A percentile compares a stretch with the other conserved stretches of the same genome.
phyloP scores from a whole-genome alignment of 2,888 invertebrate species.

The Pheosia tremula region DNA sequence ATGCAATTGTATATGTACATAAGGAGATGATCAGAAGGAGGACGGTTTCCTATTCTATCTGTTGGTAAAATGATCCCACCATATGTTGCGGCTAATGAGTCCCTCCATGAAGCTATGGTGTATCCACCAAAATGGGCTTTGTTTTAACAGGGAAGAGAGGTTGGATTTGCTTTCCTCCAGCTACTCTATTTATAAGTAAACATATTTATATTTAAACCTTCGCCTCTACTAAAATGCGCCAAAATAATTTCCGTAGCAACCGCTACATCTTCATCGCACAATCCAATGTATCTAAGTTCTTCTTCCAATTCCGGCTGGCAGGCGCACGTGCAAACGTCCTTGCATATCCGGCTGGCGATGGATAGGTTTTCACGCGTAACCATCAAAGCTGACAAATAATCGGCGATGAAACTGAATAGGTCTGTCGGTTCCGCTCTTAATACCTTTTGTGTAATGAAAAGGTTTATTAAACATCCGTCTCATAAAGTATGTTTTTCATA shows the following conservation, averaged over 20 bases:
- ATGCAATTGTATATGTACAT: too few species aligned
- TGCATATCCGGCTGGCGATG: slow-evolving; percentile 56
- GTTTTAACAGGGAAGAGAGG: too few species aligned
- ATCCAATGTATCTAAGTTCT: slow-evolving; percentile 52
- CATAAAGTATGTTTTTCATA: too few species aligned
- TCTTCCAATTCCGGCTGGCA: slow-evolving; percentile 51
- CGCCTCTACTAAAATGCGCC: slow-evolving; percentile 44
- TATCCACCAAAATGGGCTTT: too few species aligned
- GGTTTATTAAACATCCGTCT: too few species aligned
- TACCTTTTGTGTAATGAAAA: slow-evolving; percentile 69
- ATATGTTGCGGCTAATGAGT: too few species aligned
- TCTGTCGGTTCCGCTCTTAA: slow-evolving; percentile 87
- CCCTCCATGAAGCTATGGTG: too few species aligned
- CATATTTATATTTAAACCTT: slow-evolving; percentile 37
- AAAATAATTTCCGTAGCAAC: slow-evolving; percentile 48
- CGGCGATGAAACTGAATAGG: slow-evolving; percentile 87
- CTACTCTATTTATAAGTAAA: not conserved
- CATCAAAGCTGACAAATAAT: slow-evolving; percentile 87
- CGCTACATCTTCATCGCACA: slow-evolving; percentile 45
- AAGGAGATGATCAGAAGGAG: too few species aligned
- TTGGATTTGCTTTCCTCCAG: too few species aligned
- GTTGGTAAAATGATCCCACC: too few species aligned
- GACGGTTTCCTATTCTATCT: too few species aligned
- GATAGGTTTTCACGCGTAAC: slow-evolving; percentile 85
- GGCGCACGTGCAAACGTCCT: slow-evolving; percentile 41